These are phyloP conservation scores for Gastracanthus pulcherrimus DNA, from an alignment of 2,888 invertebrate genomes.

Conservation along the genomic window DNA sequence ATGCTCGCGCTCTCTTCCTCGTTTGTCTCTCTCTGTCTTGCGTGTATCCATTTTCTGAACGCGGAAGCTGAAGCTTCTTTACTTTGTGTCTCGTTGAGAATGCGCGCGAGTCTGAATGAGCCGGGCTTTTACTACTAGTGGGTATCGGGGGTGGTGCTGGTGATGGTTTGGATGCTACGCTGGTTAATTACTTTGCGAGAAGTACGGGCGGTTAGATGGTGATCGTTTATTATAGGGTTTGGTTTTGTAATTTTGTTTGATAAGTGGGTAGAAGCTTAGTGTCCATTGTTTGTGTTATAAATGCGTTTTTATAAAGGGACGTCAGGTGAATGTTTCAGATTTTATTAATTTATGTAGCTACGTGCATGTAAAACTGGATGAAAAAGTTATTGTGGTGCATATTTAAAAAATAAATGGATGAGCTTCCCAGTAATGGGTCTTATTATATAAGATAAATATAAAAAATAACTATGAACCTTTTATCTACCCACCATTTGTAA, in stretches of 20 bases:
- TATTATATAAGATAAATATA: too few relatives aligned
- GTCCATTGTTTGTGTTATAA: too few relatives aligned
- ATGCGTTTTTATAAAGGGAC: too few relatives aligned
- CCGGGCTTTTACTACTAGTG: not conserved
- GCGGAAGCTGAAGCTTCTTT: not conserved
- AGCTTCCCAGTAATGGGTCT: too few relatives aligned
- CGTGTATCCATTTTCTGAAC: conserved; percentile 16
- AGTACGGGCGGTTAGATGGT: not conserved
- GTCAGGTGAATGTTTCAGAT: too few relatives aligned
- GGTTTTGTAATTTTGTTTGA: not conserved
- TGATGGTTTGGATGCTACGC: not conserved
- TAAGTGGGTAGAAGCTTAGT: too few relatives aligned
- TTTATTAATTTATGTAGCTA: too few relatives aligned
- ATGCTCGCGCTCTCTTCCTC: conserved; percentile 2
- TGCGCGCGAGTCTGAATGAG: not conserved
- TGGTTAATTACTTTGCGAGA: not conserved
- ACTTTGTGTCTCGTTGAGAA: conserved; percentile 6
- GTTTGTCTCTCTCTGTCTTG: conserved; percentile 14
- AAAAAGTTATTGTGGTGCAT: too few relatives aligned
- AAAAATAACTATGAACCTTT: too few relatives aligned
- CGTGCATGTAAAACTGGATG: too few relatives aligned
- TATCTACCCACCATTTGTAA: too few relatives aligned
- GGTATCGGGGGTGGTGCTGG: not conserved
- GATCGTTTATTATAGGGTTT: not conserved
- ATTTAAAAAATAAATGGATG: too few relatives aligned